These are phyloP conservation scores for human DNA, from an alignment of 2,113 vertebrate species.

Conservation along the genomic window DNA sequence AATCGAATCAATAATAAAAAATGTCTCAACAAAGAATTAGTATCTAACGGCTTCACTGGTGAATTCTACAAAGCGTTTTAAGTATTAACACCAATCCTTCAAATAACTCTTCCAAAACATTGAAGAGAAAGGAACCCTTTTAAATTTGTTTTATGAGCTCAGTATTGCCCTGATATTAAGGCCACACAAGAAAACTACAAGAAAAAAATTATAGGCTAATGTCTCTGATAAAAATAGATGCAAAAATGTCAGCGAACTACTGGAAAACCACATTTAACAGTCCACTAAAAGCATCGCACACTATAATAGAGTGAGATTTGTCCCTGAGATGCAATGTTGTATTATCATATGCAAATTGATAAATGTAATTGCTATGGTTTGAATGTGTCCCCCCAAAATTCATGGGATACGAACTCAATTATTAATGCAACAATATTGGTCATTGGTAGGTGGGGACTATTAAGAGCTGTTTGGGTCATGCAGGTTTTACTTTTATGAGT, in stretches of 20 bases:
- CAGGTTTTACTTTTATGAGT: not conserved
- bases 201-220: not conserved
- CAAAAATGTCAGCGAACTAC: not conserved
- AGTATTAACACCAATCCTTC: not conserved
- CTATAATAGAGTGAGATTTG: not conserved
- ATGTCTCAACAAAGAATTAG: not conserved
- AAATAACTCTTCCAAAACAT: not conserved
- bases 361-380: not conserved
- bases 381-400: not conserved
- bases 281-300: not conserved
- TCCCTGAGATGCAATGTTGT: not conserved
- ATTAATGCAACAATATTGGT: not conserved
- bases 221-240: not conserved
- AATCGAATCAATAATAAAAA: not conserved
- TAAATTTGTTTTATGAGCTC: not conserved
- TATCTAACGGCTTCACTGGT: not conserved
- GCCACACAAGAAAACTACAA: not conserved
- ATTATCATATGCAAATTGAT: not conserved
- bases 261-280: not conserved
- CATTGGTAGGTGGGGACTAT: not conserved
- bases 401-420: not conserved
- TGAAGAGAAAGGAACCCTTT: not conserved
- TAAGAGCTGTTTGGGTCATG: not conserved
- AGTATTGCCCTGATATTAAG: not conserved
- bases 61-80: not conserved